Conservation (phyloP, 2,113 vertebrate genomes). For the Lagopus muta region DNA sequence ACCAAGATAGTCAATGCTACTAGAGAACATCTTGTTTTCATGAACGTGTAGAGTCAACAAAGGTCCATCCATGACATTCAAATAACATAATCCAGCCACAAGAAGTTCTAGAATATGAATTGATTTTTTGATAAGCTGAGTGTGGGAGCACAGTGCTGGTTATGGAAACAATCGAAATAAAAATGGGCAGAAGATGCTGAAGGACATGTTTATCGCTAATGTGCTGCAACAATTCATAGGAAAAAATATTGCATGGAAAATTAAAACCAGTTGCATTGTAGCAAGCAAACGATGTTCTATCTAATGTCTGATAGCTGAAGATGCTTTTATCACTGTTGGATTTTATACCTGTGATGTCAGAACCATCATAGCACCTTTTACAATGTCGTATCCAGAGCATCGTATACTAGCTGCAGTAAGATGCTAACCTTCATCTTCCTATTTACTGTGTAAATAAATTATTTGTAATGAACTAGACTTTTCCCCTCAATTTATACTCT, state of each 20-base stretch:
- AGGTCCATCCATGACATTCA: conserved; percentile 41
- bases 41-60: conserved; percentile 68
- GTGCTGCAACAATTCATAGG: not conserved
- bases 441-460: not conserved
- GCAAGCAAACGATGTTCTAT: not conserved
- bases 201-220: not conserved
- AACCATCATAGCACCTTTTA: not conserved
- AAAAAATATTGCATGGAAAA: not conserved
- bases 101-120: conserved; percentile 12
- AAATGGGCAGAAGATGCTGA: not conserved
- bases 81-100: conserved; percentile 43
- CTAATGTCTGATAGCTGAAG: not conserved
- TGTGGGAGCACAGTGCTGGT: not conserved
- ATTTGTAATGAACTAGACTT: not conserved
- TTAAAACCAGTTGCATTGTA: not conserved
- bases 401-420: not conserved
- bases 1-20: conserved; percentile 31
- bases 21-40: conserved; percentile 76
- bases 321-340: not conserved
- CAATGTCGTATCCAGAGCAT: not conserved
- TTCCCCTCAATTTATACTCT: not conserved
- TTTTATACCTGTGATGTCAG: not conserved
- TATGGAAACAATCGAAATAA: not conserved
- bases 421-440: not conserved
- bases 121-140: not conserved